Conservation (phyloP, 2,797 vertebrate species). For the Coregonus ussuriensis region DNA sequence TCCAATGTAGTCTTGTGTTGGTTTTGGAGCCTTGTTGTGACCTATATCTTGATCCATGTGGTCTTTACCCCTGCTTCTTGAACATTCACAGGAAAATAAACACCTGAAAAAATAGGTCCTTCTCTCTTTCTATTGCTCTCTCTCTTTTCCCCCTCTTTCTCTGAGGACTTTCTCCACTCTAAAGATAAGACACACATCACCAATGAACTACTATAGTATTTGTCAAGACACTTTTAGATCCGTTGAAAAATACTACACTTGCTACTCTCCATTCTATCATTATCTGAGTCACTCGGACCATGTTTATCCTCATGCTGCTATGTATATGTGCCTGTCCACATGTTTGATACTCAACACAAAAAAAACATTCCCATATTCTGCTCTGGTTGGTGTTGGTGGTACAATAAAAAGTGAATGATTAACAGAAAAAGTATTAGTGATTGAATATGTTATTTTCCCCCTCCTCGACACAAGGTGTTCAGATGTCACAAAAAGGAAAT, state of each 20-base stretch:
- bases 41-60: not conserved
- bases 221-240: not conserved
- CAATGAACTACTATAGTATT: not conserved
- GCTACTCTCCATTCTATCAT: constrained; percentile 14
- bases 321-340: constrained; percentile 56
- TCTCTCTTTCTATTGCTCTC: not conserved
- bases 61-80: not conserved
- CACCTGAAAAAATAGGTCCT: not conserved
- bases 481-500: not conserved
- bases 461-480: not conserved
- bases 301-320: constrained; percentile 56
- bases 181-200: not conserved
- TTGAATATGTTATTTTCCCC: constrained; percentile 31
- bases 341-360: constrained; percentile 51
- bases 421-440: constrained; percentile 59
- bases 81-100: not conserved
- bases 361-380: constrained; percentile 54
- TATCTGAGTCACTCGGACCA: constrained; percentile 11
- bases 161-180: not conserved
- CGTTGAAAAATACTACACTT: not conserved
- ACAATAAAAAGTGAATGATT: constrained; percentile 77
- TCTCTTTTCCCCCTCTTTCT: not conserved
- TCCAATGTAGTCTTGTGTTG: not conserved
- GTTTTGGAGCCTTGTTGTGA: not conserved
- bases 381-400: constrained; percentile 65